Base-by-base conservation (phyloP, 2,113 vertebrate genomes). In the Camarhynchus parvulus region DNA sequence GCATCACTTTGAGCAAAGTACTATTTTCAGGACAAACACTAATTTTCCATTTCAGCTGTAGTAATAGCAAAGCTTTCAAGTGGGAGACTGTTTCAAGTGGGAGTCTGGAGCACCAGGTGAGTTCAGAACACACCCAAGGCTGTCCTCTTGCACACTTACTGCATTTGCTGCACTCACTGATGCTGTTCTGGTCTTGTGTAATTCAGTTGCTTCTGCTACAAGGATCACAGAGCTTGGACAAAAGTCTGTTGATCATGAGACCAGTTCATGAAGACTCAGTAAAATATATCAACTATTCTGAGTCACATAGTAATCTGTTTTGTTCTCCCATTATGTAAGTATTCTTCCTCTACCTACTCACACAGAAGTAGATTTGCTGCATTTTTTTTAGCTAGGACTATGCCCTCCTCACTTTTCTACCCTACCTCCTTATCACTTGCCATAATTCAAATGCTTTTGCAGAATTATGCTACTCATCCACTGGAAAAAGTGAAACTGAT, bases 11-110 rank as follows among this genome's bases (percentile, higher is more conserved):
- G 50, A 83, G 39, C 30, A 59, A 77, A 83, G 14, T 33, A 22
- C 0, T 85, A 25, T 11, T 93, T 86, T 83, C 55, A 86, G 72
- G 66, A 15, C 19, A 88, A 59, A 35, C 21, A 46, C 55, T 70
- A 62, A 77, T 92, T 55, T 77, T 63, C 59, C 12, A 4, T 64
- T 88, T 76, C 28, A 86, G 16, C 7, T 42, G 18, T 1, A 62
- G 28, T 69, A 90, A 90, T n/a, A 42, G 44, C 50, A 80, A 69
- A 46, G 88, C 63, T 91, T 82, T 75, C 21, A 79, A 49, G 41
- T 10, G 13, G 31, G 11, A 70, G 52, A 52, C 27, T 35, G 22
- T 31, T 73, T 44, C 53, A 66, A 23, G n/a, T 39, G 74, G 21
- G 27, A 23, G 27, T 6, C 25, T 62, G 87, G 64, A 68, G 66